Evolutionary conservation across 2,797 vertebrate species (phyloP).

Genomic region (Enteromius viviparus): DNA sequence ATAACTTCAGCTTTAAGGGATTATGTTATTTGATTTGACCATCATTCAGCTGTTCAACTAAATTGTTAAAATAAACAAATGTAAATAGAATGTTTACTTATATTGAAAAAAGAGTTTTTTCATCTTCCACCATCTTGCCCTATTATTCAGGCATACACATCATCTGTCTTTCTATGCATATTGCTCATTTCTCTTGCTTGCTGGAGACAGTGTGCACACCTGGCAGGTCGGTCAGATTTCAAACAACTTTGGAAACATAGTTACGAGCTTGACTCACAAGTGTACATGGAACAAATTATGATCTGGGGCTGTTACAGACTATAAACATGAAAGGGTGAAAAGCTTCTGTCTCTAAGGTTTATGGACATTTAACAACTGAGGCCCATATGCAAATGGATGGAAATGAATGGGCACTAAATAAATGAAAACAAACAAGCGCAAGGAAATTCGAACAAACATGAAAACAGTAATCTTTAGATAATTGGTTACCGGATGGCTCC

Average conservation of each 20-base stretch:
- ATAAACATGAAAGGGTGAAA: conserved; percentile 16
- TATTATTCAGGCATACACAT: not conserved
- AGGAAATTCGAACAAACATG: conserved; percentile 64
- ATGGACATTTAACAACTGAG: not conserved
- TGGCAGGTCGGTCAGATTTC: not conserved
- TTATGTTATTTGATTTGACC: not conserved
- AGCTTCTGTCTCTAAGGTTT: not conserved
- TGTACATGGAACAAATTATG: not conserved
- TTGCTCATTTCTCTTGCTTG: not conserved
- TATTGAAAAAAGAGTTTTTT: not conserved
- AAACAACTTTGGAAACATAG: conserved; percentile 4
- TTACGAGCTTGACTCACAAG: not conserved
- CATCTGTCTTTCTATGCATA: not conserved
- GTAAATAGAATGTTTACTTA: not conserved
- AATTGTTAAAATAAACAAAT: not conserved
- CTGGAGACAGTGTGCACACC: not conserved
- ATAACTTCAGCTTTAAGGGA: not conserved
- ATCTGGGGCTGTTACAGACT: not conserved
- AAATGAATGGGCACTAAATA: conserved; percentile 21
- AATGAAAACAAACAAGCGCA: conserved; percentile 54
- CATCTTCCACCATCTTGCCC: not conserved
- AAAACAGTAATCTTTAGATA: conserved; percentile 36
- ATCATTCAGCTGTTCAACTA: not conserved
- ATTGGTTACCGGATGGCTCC: conserved; percentile 17
- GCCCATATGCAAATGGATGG: conserved; percentile 19